Evolutionary conservation across 2,888 invertebrate species (phyloP).

Genomic region (Gymnocheta viridis): DNA sequence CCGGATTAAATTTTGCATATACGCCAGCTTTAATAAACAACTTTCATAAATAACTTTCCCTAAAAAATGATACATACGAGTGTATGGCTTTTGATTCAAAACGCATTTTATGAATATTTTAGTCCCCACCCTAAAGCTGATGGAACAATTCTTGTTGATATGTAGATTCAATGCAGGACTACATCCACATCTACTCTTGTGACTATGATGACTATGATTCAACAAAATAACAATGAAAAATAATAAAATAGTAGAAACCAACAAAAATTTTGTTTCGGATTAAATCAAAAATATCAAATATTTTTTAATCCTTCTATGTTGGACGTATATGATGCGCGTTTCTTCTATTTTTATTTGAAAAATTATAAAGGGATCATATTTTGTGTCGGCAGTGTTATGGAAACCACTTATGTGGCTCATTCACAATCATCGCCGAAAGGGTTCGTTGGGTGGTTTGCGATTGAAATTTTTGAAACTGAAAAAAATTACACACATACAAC

Average conservation of each 20-base stretch:
- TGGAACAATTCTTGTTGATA: slow-evolving; percentile 14
- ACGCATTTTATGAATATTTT: slow-evolving; percentile 11
- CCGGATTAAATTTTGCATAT: too few relatives aligned
- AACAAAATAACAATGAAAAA: background rate
- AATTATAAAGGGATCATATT: background rate
- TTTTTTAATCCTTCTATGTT: background rate
- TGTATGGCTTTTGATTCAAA: background rate
- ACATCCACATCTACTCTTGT: background rate
- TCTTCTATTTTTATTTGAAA: slow-evolving; percentile 5
- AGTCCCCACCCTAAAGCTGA: background rate
- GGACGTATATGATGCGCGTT: background rate
- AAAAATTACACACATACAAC: background rate
- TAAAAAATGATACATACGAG: background rate
- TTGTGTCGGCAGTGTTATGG: background rate
- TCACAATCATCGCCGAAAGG: slow-evolving; percentile 39
- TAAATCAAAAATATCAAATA: slow-evolving; percentile 19
- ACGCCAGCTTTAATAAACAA: too few relatives aligned
- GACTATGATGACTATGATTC: too few relatives aligned
- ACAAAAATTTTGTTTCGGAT: slow-evolving; percentile 3
- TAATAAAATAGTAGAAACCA: background rate
- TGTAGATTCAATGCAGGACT: slow-evolving; percentile 9
- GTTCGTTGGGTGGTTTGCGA: background rate
- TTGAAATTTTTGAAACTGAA: slow-evolving; percentile 38
- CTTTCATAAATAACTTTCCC: too few relatives aligned
- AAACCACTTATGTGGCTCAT: slow-evolving; percentile 50